phyloP scores from a whole-genome alignment of 2,797 vertebrate genomes.

The Melanotaenia nigrans region DNA sequence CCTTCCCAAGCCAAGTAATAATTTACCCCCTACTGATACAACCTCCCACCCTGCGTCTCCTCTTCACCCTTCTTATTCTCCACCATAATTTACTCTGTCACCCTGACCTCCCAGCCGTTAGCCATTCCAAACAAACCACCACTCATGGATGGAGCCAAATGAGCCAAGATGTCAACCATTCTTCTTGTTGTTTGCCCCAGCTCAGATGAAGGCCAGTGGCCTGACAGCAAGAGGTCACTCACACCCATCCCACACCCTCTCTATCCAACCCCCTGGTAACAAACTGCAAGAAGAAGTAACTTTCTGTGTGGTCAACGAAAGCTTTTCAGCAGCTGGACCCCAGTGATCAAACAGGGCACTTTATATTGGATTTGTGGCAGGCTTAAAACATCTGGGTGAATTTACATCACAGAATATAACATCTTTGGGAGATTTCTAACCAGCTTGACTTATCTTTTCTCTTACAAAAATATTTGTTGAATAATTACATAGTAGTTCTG shows the following conservation, averaged over 20 bases:
- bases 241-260: constrained; percentile 29
- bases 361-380: constrained; percentile 53
- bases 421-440: constrained; percentile 7
- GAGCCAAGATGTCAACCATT: constrained; percentile 64
- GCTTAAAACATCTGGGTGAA: constrained; percentile 64
- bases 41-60: constrained; percentile 61
- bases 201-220: constrained; percentile 68
- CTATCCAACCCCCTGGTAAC: constrained; percentile 46
- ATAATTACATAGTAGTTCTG: background rate
- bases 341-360: constrained; percentile 48
- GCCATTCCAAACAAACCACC: constrained; percentile 73
- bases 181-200: constrained; percentile 53
- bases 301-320: constrained; percentile 73
- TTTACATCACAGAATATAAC: constrained; percentile 24
- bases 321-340: constrained; percentile 58
- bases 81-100: constrained; percentile 70
- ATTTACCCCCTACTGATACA: constrained; percentile 74
- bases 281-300: constrained; percentile 49
- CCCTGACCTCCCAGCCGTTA: constrained; percentile 63
- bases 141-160: constrained; percentile 62
- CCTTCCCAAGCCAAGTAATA: constrained; percentile 53
- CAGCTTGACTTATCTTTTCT: background rate
- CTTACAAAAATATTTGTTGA: constrained; percentile 1
- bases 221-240: constrained; percentile 63
- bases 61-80: constrained; percentile 64